Evolutionary conservation across 2,888 invertebrate genomes (phyloP), one percentile per base, ranked within the genome.

Genomic region (Drosophila meridiana): DNA sequence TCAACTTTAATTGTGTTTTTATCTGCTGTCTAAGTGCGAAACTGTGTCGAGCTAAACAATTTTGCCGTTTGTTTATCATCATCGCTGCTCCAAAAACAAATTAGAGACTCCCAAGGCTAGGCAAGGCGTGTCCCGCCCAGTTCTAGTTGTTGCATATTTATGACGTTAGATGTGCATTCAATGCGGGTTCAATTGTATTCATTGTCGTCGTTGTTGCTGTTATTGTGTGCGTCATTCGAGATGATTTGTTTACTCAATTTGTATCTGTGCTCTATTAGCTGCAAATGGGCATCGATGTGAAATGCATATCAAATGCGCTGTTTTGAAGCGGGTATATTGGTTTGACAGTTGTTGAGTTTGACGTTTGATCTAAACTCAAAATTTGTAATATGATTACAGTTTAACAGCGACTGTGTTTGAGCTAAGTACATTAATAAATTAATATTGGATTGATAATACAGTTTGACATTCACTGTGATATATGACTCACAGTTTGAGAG

Each of bases 1-100:
- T 66, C 71, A 77, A 82, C 83, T 85, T 76, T 68, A 82, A 82
- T 80, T 88, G 73, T 78, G 67, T 73, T 85, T 85, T 85, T 69
- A 73, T 86, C 73, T 72, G 69, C 85, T 80, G 67, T 69, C 65
- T 78, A 88, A 86, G 76, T 86, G 78, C 76, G 69, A 83, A 85
- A 86, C 76, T 83, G 53, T 84, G 83, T 78, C 88, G 61, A 55
- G 58, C 61, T 38, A 61, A 70, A 67, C 42, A 56, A 48, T 55
- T 48, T 14, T 36, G 20, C 50, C 62, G 63, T n/a, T 38, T 36
- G 53, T 38, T 40, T 55, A 14, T 36, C 28, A 38, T 30, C 14
- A 57, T 53, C 40, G 55, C 69, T 65, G 68, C 69, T 58, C 40
- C n/a, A 32, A 5, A 9, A 26, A 20, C 50, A 68, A 64, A 63